Base-by-base conservation (phyloP, 2,797 vertebrate genomes). In the Holocentrus rufus region DNA sequence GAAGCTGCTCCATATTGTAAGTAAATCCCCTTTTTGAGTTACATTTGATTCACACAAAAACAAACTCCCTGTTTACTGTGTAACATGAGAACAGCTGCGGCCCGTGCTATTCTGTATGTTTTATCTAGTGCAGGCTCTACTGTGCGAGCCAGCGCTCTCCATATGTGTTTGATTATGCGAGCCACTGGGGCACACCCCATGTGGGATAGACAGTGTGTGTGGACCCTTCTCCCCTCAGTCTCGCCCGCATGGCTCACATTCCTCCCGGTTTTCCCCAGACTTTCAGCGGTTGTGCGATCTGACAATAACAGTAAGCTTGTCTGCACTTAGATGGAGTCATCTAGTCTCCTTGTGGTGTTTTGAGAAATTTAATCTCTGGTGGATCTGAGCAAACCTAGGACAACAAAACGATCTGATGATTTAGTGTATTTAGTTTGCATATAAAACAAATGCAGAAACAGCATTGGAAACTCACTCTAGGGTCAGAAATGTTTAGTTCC, bases 1-100 rank as follows among this genome's bases (percentile, higher is more conserved):
- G 83, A 98, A 97, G 91, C 95, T 99, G 80, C 94, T 99, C 73
- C 96, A 99, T 86, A 95, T 98, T 79, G 98, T 99, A 94, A 99
- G 98, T 53, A 39, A 60, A 8, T 46, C 53, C 39, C 18, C 31
- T 3, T 73, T 62, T 44, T 22, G 4, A 13, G 0, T 66, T 69
- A 49, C 27, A 58, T 54, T 69, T 57, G 42, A 17, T 6, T 44
- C 34, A 55, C 63, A 65, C 9, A 64, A 65, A 78, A 72, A 64
- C 18, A n/a, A 34, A 23, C n/a, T 25, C 4, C 4, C 3, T 71
- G 57, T 68, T 74, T 72, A 17, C 46, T 39, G 18, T 64, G 50
- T 31, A 34, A 47, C 15, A 20, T 23, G 44, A 52, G 27, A 67
- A 6, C 18, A 46, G 50, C 42, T 62, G 44, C 70, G 64, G 25